These are phyloP conservation scores for Griposia aprilina DNA, from an alignment of 2,888 invertebrate genomes.

Conservation along the genomic window DNA sequence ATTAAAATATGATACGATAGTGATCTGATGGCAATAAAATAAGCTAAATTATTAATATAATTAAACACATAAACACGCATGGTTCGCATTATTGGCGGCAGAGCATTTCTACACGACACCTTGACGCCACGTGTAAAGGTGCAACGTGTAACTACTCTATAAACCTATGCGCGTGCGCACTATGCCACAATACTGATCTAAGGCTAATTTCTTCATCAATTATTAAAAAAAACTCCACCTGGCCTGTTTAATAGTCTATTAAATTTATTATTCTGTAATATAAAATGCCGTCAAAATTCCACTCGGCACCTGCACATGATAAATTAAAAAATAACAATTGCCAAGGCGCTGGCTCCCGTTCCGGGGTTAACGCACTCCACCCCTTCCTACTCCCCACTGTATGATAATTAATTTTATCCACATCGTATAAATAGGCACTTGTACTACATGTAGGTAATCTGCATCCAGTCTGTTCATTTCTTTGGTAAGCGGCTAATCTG, in stretches of 20 bases:
- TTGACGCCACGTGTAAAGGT: conserved; percentile 59
- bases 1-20: conserved; percentile 51
- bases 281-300: conserved; percentile 61
- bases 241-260: conserved; percentile 45
- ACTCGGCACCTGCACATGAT: conserved; percentile 69
- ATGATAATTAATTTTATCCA: conserved; percentile 74
- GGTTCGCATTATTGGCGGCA: conserved; percentile 42
- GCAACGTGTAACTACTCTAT: conserved; percentile 38
- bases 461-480: conserved; percentile 52
- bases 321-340: conserved; percentile 69
- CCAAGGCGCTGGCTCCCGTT: conserved; percentile 64
- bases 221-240: conserved; percentile 46
- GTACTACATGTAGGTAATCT: conserved; percentile 57
- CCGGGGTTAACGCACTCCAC: conserved; percentile 71
- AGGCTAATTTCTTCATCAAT: conserved; percentile 58
- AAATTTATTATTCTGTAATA: conserved; percentile 49
- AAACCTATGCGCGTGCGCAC: conserved; percentile 38
- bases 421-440: conserved; percentile 67
- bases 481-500: conserved; percentile 48
- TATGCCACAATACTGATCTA: conserved; percentile 43
- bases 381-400: conserved; percentile 70
- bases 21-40: conserved; percentile 55
- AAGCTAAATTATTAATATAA: conserved; percentile 56
- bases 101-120: conserved; percentile 48
- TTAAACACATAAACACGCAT: conserved; percentile 51